These are phyloP conservation scores for Gambusia yucatana DNA, from an alignment of 2,797 vertebrate species.

Conservation along the genomic window DNA sequence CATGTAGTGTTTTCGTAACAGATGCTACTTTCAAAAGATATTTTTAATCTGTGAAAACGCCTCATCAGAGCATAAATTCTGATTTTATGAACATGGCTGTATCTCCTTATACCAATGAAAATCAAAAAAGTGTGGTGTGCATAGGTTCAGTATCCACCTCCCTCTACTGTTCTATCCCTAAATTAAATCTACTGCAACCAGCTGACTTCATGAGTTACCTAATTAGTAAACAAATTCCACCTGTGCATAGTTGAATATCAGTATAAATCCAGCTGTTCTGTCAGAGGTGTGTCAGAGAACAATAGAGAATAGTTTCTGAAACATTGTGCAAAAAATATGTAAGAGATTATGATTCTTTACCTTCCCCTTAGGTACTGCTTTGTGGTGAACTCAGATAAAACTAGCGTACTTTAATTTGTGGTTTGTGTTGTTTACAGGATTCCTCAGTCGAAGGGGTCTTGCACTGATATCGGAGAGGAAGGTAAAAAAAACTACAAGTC, in stretches of 20 bases:
- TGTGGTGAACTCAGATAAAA: neutral
- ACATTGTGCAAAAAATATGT: no score
- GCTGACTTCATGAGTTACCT: no score
- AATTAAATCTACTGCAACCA: neutral
- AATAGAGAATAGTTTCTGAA: no score
- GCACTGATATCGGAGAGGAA: slow-evolving; percentile 19
- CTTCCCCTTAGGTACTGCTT: neutral
- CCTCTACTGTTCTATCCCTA: neutral
- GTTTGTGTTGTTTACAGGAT: slow-evolving; percentile 2
- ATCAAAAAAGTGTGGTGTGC: neutral
- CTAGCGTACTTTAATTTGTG: neutral
- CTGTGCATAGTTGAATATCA: no score
- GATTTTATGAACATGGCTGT: neutral
- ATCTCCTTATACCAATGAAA: neutral
- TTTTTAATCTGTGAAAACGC: neutral
- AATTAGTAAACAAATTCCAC: neutral
- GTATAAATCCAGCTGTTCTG: neutral
- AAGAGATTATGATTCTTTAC: no score
- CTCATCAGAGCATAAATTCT: neutral
- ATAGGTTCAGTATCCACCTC: neutral
- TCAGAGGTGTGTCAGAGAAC: neutral
- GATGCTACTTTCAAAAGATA: neutral
- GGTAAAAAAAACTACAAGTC: slow-evolving; percentile 36
- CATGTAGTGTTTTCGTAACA: neutral
- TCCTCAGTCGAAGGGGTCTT: neutral